phyloP scores from a whole-genome alignment of 2,888 invertebrate genomes.

The Prionchulus punctatus region DNA sequence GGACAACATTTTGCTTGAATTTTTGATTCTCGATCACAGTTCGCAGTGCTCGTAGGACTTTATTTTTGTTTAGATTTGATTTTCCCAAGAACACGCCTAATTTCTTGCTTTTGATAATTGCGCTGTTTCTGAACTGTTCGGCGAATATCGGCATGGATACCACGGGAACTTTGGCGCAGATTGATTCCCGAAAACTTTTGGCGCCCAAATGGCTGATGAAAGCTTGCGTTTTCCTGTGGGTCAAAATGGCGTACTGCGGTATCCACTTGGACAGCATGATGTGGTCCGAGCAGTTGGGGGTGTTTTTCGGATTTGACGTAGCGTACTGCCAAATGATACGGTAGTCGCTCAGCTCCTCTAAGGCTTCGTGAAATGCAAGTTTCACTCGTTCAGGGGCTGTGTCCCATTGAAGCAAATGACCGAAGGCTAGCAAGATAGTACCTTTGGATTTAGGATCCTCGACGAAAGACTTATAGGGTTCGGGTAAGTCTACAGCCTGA shows the following conservation, averaged over 20 bases:
- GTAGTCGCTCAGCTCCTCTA: neutral
- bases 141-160: conserved; percentile 1
- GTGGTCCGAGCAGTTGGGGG: neutral
- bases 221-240: neutral
- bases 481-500: neutral
- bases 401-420: neutral
- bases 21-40: too few species aligned
- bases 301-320: neutral
- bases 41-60: too few species aligned
- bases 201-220: conserved; percentile 1
- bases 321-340: neutral
- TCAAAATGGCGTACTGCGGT: neutral
- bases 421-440: neutral
- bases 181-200: conserved; percentile 1
- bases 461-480: neutral
- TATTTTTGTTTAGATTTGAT: neutral
- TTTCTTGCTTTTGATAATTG: neutral
- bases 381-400: neutral
- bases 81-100: neutral
- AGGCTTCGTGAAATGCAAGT: neutral
- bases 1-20: too few species aligned
- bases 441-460: neutral
- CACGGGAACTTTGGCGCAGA: conserved; percentile 1
- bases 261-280: neutral
- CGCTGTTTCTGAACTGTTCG: neutral